Conservation (phyloP, 2,888 invertebrate genomes). For the Allolobophora icterica region DNA sequence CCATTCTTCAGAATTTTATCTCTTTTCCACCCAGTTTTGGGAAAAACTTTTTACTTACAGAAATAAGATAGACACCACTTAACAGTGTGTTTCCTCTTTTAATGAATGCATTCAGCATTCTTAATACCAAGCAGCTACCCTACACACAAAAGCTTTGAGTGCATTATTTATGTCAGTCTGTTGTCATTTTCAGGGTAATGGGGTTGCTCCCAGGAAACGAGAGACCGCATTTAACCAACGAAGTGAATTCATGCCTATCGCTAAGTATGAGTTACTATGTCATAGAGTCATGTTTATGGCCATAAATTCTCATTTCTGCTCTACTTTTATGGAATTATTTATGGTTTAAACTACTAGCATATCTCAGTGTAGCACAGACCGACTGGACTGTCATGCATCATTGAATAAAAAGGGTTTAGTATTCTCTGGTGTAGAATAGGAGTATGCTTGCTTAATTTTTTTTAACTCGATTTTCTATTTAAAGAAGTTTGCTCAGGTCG, state of each 20-base stretch:
- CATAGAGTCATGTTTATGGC: background rate
- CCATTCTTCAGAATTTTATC: too few species aligned
- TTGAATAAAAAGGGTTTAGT: background rate
- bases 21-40: too few species aligned
- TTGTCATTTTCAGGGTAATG: slow-evolving; percentile 69
- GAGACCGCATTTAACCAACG: slow-evolving; percentile 78
- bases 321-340: background rate
- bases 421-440: background rate
- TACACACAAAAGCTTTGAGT: background rate
- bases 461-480: background rate
- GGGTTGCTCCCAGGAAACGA: slow-evolving; percentile 73
- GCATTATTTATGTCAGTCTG: background rate
- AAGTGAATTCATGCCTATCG: slow-evolving; percentile 92
- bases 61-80: too few species aligned
- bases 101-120: too few species aligned
- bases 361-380: background rate
- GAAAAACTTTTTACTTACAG: too few species aligned
- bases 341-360: background rate
- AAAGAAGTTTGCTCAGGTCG: background rate
- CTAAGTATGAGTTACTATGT: slow-evolving; percentile 67
- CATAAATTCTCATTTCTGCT: background rate
- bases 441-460: background rate
- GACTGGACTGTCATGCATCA: background rate
- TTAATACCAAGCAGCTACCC: too few species aligned
- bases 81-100: too few species aligned